Base-by-base conservation (phyloP, 1,140 invertebrate species). In the Ladona fulva region DNA sequence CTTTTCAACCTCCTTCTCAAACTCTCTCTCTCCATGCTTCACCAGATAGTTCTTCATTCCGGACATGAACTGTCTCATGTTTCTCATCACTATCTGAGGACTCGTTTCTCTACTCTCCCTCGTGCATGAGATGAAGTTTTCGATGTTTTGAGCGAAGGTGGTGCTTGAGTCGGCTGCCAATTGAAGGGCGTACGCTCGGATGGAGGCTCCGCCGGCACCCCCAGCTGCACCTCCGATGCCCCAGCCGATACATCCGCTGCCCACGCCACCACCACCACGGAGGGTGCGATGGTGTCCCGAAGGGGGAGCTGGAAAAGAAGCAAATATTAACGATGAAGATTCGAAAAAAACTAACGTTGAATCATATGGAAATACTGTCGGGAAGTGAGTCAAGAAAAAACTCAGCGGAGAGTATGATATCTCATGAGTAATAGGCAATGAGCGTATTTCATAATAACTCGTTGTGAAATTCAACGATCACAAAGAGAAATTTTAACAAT, bases 31-130 rank as follows among this genome's bases (percentile, higher is more conserved):
- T 0, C 96, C 96, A 82, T 97, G 94, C 82, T 97, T 97, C 6
- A 97, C 93, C 42, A 98, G 86, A 84, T 97, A 98, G 83, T 98
- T 98, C 84, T 97, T 98, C 90, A 98, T 97, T 73, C 97, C 97
- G 22, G 94, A 97, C 94, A 98, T 97, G 83, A 98, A 98, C 84
- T 98, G 97, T 1, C 97, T 90, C 87, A 97, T 96, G 84, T 97
- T 97, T 79, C 95, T 89, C 92, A 96, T 95, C 16, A 96, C 93
- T 66, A 95, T 89, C 82, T 94, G 92, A 8, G 96, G 95, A 82
- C 93, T 95, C 3, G 89, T 91, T 82, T 98, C 96, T 74, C 92
- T 92, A 0, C 94, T 94, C 81, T 98, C 96, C 80, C 92, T 90
- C 0, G 96, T 98, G 85, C 96, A 98, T 74, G 94, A 90, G 77